Percentiles rank a stretch among this genome's conserved stretches.
These are phyloP conservation scores for Opisthocomus hoazin DNA, from an alignment of 2,113 vertebrate genomes.

Conservation along the genomic window DNA sequence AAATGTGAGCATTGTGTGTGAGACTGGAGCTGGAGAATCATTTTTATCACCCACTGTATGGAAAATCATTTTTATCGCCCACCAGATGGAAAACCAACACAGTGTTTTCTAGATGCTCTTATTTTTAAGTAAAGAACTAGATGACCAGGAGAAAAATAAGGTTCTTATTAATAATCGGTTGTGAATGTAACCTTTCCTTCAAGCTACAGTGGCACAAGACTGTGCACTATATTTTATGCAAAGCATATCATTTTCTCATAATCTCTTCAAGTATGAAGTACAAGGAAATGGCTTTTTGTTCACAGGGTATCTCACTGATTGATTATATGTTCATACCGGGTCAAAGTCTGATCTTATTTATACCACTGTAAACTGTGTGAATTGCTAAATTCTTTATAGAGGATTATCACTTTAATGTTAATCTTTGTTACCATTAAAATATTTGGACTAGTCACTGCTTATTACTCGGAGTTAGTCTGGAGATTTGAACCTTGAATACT, in stretches of 20 bases:
- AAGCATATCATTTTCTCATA: neutral
- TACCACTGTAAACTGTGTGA: neutral
- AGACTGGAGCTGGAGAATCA: neutral
- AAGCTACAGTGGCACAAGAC: neutral
- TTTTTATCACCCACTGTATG: neutral
- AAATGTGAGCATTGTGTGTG: neutral
- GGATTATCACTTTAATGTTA: neutral
- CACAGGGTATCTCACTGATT: neutral
- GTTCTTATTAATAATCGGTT: neutral
- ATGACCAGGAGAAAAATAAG: neutral
- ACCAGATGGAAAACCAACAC: neutral
- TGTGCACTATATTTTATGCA: neutral
- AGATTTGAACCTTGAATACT: neutral
- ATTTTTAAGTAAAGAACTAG: neutral
- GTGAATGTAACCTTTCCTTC: neutral
- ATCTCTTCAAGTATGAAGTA: neutral
- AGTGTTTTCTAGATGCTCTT: neutral
- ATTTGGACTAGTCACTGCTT: neutral
- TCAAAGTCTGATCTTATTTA: slow-evolving; percentile 1
- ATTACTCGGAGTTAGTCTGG: neutral
- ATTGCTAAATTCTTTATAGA: neutral
- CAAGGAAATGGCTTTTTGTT: neutral
- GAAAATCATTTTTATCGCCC: neutral
- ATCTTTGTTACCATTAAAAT: neutral
- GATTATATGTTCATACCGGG: neutral